Conservation (phyloP, 2,113 vertebrate genomes). For the Synchiropus splendidus region DNA sequence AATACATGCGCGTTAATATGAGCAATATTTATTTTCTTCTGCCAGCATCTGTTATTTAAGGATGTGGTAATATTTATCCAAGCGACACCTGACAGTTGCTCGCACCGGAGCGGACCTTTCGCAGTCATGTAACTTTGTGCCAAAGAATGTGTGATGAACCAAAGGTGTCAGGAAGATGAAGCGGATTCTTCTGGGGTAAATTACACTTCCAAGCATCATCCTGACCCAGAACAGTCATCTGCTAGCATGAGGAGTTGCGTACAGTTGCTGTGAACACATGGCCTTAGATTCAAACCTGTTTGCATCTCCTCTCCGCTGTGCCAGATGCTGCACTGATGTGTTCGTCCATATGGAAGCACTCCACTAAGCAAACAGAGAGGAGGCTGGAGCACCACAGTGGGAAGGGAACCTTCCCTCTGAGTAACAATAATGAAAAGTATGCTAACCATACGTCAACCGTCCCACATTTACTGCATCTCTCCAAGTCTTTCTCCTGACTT, state of each 20-base stretch:
- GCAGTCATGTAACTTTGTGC: conserved; percentile 12
- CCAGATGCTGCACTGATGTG: conserved; percentile 59
- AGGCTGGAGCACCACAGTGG: conserved; percentile 57
- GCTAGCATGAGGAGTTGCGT: conserved; percentile 19
- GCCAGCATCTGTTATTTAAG: too few relatives aligned
- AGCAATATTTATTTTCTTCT: conserved; percentile 12
- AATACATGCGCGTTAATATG: conserved; percentile 43
- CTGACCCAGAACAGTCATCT: conserved; percentile 10
- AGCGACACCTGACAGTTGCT: conserved; percentile 20
- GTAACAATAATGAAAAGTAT: conserved; percentile 64
- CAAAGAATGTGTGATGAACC: background rate
- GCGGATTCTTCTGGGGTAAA: background rate
- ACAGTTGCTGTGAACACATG: conserved; percentile 10
- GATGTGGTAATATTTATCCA: conserved; percentile 12
- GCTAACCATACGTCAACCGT: conserved; percentile 55
- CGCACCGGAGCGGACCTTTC: conserved; percentile 7
- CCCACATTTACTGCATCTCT: conserved; percentile 35
- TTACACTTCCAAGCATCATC: conserved; percentile 1
- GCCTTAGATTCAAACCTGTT: conserved; percentile 37
- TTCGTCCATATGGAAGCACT: conserved; percentile 71
- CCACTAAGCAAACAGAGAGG: conserved; percentile 63
- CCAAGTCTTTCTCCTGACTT: conserved; percentile 5
- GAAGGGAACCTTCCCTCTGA: conserved; percentile 56
- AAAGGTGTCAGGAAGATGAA: background rate
- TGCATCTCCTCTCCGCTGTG: conserved; percentile 32